Evolutionary conservation across 2,888 invertebrate species (phyloP).

Genomic region (Seladonia tumulorum): DNA sequence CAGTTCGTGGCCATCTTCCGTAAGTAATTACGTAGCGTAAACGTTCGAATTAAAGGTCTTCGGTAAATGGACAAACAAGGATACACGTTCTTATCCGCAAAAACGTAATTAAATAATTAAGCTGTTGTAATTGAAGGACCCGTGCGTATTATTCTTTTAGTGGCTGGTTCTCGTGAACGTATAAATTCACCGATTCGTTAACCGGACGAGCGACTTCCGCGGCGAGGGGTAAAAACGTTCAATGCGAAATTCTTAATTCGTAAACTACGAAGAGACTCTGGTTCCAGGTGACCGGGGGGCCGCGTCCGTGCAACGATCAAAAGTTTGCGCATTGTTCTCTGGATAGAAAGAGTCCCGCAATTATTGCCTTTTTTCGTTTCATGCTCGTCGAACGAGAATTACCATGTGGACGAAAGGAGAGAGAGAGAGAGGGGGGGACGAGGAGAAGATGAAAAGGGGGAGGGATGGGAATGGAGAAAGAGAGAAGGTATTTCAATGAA

Average conservation of each 20-base stretch:
- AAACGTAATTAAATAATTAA: not conserved
- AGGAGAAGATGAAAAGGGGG: not conserved
- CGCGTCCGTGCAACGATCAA: not conserved
- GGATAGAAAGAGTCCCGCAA: constrained; percentile 14
- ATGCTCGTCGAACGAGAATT: constrained; percentile 39
- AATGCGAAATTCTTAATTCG: not conserved
- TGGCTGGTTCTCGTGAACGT: no score
- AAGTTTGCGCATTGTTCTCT: not conserved
- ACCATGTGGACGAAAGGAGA: constrained; percentile 9
- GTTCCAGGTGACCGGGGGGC: not conserved
- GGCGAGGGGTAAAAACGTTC: no score
- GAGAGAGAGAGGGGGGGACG: not conserved
- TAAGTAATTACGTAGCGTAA: not conserved
- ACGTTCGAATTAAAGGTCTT: not conserved
- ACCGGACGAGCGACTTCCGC: not conserved
- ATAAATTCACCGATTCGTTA: not conserved
- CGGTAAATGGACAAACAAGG: not conserved
- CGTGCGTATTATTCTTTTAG: no score
- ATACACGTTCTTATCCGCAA: not conserved
- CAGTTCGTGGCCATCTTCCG: not conserved
- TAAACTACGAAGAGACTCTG: not conserved
- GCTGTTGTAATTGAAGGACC: no score
- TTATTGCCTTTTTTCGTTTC: constrained; percentile 38
- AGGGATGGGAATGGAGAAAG: constrained; percentile 10
- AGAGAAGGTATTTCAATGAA: constrained; percentile 67